Evolutionary conservation across 2,797 vertebrate genomes (phyloP), one percentile per base, ranked within the genome.

Genomic region (Sebastes oblongus): DNA sequence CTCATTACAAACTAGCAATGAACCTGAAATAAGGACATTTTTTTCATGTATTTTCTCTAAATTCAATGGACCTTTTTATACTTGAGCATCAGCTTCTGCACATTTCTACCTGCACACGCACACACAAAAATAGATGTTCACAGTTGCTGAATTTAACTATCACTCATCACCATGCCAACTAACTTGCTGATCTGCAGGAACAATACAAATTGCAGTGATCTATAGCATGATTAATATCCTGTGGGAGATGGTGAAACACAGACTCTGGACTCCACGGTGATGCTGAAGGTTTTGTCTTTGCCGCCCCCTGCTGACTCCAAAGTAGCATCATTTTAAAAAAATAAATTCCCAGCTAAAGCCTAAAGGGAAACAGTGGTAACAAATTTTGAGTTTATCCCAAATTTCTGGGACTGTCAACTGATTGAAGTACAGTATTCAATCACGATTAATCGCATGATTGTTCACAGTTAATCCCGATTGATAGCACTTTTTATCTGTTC

Each of bases 301-400:
- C 84, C 91, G 92, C 94, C 94, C 88, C 81, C 94, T 94, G 81
- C 85, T 92, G 95, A 58, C 61, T 12, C 6, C 1, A 29, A 25
- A 16, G 22, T 3, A 20, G 25, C 59, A 60, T 34, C 12, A 9
- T 29, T 55, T 12, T 11, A 1, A 36, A 32, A 9, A 3, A 46
- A 18, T 12, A 6, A n/a, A 56, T 56, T 20, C 8, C 8, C 13
- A 22, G 3, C 25, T 13, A 3, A 0, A 18, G 56, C 11, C 6
- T 8, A 46, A 46, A 12, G 16, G 1, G 8, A 18, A 22, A 2
- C 6, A 8, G 22, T 16, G 36, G 5, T 5, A 2, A 60, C 34
- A n/a, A 6, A 6, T 13, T 60, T 42, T 2, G 2, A n/a, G 20
- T 27, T 50, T 1, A 56, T 62, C 13, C 8, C 46, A 16, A 29